phyloP scores from a whole-genome alignment of 2,888 invertebrate genomes.

The Erpobdella octoculata region DNA sequence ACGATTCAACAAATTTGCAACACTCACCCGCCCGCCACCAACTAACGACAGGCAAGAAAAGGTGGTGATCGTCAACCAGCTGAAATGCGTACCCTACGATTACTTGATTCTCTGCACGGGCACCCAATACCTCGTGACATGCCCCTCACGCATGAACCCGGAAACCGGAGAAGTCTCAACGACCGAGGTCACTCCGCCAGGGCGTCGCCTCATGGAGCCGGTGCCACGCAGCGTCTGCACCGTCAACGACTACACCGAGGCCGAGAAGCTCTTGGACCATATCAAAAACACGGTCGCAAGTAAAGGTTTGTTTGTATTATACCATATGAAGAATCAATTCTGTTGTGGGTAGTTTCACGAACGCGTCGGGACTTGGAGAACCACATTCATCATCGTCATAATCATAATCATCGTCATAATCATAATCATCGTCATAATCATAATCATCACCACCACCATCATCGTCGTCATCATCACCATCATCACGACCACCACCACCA shows the following conservation, averaged over 20 bases:
- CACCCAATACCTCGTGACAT: slow-evolving; percentile 47
- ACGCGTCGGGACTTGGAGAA: neutral
- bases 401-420: neutral
- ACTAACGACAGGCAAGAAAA: slow-evolving; percentile 45
- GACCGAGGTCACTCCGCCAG: neutral
- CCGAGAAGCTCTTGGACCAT: neutral
- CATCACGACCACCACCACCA: neutral
- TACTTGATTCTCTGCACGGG: slow-evolving; percentile 50
- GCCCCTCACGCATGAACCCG: slow-evolving; percentile 45
- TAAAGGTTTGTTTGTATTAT: neutral
- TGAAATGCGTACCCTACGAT: slow-evolving; percentile 49
- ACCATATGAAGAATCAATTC: neutral
- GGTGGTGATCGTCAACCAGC: slow-evolving; percentile 45
- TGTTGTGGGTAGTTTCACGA: neutral
- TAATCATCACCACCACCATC: neutral
- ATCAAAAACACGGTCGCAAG: neutral
- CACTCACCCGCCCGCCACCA: neutral
- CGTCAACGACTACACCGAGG: neutral
- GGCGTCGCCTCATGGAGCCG: neutral
- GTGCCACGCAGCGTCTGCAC: neutral
- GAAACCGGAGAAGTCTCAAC: slow-evolving; percentile 34
- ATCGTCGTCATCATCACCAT: neutral
- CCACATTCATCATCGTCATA: neutral
- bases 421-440: neutral
- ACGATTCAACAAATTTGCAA: neutral